These are phyloP conservation scores for Oryzias curvinotus DNA, from an alignment of 2,113 vertebrate genomes.

Conservation along the genomic window DNA sequence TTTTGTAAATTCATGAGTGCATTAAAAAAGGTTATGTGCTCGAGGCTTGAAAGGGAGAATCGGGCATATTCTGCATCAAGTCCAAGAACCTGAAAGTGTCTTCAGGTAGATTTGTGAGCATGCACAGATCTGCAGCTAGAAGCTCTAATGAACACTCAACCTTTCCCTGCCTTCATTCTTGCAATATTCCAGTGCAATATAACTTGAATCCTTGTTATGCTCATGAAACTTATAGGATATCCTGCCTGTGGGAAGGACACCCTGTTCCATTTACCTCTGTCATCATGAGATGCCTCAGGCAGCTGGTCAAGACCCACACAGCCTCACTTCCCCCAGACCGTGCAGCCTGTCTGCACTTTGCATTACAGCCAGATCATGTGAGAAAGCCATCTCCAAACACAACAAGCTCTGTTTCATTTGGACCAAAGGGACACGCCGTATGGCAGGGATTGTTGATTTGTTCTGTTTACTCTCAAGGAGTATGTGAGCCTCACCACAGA, in stretches of 20 bases:
- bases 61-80: too few species aligned
- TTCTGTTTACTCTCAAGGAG: conserved; percentile 8
- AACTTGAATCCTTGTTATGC: conserved; percentile 17
- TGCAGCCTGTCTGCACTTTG: conserved; percentile 18
- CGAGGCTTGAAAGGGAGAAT: too few species aligned
- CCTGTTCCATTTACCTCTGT: conserved; percentile 41
- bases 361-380: conserved; percentile 10
- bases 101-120: conserved; percentile 6
- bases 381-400: conserved; percentile 5
- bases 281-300: conserved; percentile 30
- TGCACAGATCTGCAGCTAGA: conserved; percentile 14
- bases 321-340: conserved; percentile 13
- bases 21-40: too few species aligned
- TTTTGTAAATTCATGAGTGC: too few species aligned
- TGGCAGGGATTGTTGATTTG: conserved; percentile 5
- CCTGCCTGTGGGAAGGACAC: conserved; percentile 40
- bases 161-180: conserved; percentile 3
- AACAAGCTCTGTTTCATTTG: background rate
- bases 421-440: conserved; percentile 2
- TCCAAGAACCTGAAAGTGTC: conserved; percentile 7
- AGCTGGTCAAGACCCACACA: conserved; percentile 30
- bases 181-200: conserved; percentile 4
- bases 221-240: conserved; percentile 51
- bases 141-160: background rate
- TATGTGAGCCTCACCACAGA: background rate